Base-by-base conservation (phyloP, 2,797 vertebrate genomes). In the Lagorchestes hirsutus region DNA sequence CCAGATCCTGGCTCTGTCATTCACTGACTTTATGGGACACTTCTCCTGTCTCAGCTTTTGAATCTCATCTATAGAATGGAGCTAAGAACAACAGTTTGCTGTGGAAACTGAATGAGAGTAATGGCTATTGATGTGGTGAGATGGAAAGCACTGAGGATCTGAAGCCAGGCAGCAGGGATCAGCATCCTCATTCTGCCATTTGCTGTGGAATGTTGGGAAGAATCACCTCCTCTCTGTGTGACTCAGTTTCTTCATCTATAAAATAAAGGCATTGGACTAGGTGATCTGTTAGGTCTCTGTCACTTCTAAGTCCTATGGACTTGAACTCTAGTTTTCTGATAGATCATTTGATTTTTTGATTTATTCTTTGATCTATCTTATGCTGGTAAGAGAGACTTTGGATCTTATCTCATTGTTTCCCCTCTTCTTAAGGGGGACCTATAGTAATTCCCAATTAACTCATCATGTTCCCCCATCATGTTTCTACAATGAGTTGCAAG, bases 1-100 rank as follows among this genome's bases (percentile, higher is more conserved):
- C 18, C 62, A 13, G 92, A 55, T 14, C 92, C 90, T 56, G 31
- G 34, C 40, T 95, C 90, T 31, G 5, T 82, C 50, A 56, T 40
- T 94, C 82, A 54, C 16, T 5, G 50, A 1, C 0, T 82, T 22
- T 93, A 4, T n/a, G n/a, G 29, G 5, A 31, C 10, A 31, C 91
- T 90, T 93, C 46, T 90, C 13, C 9, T 92, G 91, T 52, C 12
- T 46, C 40, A 34, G 29, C 1, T 10, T 93, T 27, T 12, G 57
- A 62, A 95, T 92, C n/a, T 82, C 90, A n/a, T 50, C n/a, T 94
- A 90, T 95, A 67, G 91, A 91, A 9, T 29, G 4, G 55, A 92
- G 50, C 34, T 90, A 54, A 18, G 3, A 12, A 82, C 22, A 34
- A 18, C 31, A 52, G 34, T 18, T 2, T 93, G 50, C 13, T 31